phyloP scores from a whole-genome alignment of 1,140 invertebrate genomes.

The Drosophila albomicans region DNA sequence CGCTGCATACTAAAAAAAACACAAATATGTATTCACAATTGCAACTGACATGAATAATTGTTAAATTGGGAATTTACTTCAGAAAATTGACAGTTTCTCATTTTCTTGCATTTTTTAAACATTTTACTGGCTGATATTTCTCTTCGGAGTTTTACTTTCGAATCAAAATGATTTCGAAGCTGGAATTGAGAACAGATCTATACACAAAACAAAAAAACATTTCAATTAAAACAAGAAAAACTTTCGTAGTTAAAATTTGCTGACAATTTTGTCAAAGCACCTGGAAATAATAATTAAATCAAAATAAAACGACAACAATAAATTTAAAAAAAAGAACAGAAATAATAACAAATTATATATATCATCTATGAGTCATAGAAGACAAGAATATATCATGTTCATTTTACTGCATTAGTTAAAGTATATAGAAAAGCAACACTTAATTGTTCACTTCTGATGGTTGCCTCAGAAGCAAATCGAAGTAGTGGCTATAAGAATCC shows the following conservation, averaged over 20 bases:
- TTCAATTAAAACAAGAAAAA: conserved; percentile 5
- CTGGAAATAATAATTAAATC: conserved; percentile 10
- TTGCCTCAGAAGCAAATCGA: background rate
- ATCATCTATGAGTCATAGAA: conserved; percentile 29
- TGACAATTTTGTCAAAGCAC: conserved; percentile 35
- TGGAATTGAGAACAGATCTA: background rate
- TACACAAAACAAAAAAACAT: background rate
- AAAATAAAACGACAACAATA: conserved; percentile 38
- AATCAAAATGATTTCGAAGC: background rate
- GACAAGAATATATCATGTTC: conserved; percentile 19
- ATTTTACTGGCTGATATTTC: background rate
- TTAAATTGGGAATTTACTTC: background rate
- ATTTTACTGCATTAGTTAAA: conserved; percentile 33
- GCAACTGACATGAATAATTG: background rate
- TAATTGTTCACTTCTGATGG: conserved; percentile 9
- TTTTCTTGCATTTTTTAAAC: background rate
- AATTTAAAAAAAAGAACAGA: background rate
- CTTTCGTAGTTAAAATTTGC: conserved; percentile 21
- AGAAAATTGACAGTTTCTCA: background rate
- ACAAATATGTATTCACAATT: background rate
- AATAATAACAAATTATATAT: conserved; percentile 1
- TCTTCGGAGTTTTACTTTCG: background rate
- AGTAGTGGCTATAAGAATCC: conserved; percentile 3
- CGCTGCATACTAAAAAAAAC: background rate
- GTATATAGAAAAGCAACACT: conserved; percentile 16